phyloP scores from a whole-genome alignment of 2,797 vertebrate species.

The Chiloscyllium punctatum region DNA sequence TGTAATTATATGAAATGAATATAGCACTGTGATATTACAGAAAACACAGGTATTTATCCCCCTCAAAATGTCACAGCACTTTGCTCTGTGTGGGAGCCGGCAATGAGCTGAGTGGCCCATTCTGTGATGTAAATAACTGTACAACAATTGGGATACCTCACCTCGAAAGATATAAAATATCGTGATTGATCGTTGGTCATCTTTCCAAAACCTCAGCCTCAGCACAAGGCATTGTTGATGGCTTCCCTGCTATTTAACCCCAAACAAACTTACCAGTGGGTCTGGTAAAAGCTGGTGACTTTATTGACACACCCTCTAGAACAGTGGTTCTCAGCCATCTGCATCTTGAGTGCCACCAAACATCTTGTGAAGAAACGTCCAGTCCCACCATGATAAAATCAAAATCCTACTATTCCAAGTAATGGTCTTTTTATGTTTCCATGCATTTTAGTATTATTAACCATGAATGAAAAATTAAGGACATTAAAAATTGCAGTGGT shows the following conservation, averaged over 20 bases:
- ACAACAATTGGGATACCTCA: neutral
- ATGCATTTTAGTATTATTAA: no score
- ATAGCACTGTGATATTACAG: slow-evolving; percentile 7
- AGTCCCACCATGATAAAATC: no score
- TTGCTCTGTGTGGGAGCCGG: neutral
- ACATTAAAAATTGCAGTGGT: no score
- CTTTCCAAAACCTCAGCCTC: neutral
- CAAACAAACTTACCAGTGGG: neutral
- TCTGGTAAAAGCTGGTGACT: neutral
- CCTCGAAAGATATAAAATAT: neutral
- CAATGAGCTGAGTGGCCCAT: neutral
- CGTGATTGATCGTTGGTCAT: neutral
- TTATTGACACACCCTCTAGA: neutral
- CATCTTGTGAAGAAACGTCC: no score
- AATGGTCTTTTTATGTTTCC: no score
- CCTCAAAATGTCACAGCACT: neutral
- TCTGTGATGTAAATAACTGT: neutral
- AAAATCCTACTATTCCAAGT: no score
- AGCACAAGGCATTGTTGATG: neutral
- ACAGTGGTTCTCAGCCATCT: no score
- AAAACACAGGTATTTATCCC: neutral
- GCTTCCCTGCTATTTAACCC: neutral
- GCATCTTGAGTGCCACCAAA: no score
- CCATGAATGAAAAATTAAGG: no score
- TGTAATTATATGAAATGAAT: neutral